Evolutionary conservation across 2,113 vertebrate species (phyloP), one percentile per base, ranked within the genome.

Genomic region (Meleagris gallopavo): DNA sequence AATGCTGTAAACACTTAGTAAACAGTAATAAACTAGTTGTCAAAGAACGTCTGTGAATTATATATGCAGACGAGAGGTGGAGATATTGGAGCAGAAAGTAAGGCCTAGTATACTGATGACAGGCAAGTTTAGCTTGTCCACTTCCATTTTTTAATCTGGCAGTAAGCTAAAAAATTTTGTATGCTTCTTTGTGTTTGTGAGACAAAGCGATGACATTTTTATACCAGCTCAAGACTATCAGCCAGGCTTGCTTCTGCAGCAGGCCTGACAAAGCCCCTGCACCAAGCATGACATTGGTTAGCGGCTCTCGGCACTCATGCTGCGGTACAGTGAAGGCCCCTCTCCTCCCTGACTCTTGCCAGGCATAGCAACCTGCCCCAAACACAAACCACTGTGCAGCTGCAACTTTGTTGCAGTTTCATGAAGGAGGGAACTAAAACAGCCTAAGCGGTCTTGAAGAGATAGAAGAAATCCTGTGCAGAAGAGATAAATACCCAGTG

Each of bases 321-420:
- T 45, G 13, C 29, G 13, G 25, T 55, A 60, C 10, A 75, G n/a
- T 19, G 27, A 55, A 10, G 0, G 2, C 34, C 1, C 0, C 36
- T 67, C 32, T 65, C 30, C 62, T 67, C 13, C 1, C 0, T 40
- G 32, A 45, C 36, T 34, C 13, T 27, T 1, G 0, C 13, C 34
- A 76, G 45, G 27, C 10, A 72, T 0, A 62, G 46, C 40, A 88
- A 36, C 52, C 29, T 69, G 36, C 36, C 46, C 20, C 15, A 12
- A 64, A 32, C 67, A 69, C 36, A 50, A 82, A 46, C 46, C 17
- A 25, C 17, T 58, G 29, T 18, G 54, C 41, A 69, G 14, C 32
- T 46, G 10, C 6, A n/a, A 30, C 36, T 52, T 29, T 15, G 29
- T 36, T 45, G 36, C 34, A 61, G 6, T 62, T 85, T 67, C 27